Evolutionary conservation across 2,797 vertebrate species (phyloP).

Genomic region (Pempheris klunzingeri): DNA sequence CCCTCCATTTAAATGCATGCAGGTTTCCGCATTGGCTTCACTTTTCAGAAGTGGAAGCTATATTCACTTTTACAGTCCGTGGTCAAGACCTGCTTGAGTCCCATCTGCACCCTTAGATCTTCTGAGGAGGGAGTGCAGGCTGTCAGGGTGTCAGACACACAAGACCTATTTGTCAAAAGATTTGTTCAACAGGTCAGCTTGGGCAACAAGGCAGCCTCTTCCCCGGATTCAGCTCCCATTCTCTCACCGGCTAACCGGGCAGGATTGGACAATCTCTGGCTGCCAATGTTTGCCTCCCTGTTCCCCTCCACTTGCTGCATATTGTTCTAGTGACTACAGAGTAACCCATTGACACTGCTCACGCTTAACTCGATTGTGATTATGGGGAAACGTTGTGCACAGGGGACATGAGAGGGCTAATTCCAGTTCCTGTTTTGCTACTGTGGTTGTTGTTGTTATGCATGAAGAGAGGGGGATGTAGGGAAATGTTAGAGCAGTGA

Average conservation of each 20-base stretch:
- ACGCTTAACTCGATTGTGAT: slow-evolving; percentile 73
- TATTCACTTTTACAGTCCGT: no score
- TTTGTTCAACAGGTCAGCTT: slow-evolving; percentile 65
- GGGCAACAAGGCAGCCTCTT: slow-evolving; percentile 39
- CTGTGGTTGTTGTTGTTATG: slow-evolving; percentile 41
- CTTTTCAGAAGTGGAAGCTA: no score
- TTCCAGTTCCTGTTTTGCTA: slow-evolving; percentile 57
- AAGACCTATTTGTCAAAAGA: slow-evolving; percentile 64
- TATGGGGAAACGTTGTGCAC: slow-evolving; percentile 46
- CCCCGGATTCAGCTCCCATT: slow-evolving; percentile 47
- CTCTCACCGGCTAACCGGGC: slow-evolving; percentile 46
- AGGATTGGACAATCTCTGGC: slow-evolving; percentile 38
- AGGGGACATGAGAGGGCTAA: slow-evolving; percentile 59
- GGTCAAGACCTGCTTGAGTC: slow-evolving; percentile 11
- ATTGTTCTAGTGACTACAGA: slow-evolving; percentile 63
- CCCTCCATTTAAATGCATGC: no score
- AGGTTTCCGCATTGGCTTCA: no score
- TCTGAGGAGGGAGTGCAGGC: slow-evolving; percentile 33
- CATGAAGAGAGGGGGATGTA: slow-evolving; percentile 14
- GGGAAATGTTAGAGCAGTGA: slow-evolving; percentile 29
- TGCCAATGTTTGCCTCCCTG: slow-evolving; percentile 52
- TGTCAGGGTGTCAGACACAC: slow-evolving; percentile 60
- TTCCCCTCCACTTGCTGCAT: slow-evolving; percentile 46
- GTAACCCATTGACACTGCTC: slow-evolving; percentile 63
- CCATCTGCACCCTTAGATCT: slow-evolving; percentile 39